Conservation (phyloP, 1,140 invertebrate species). For the Kradibia gibbosae region DNA sequence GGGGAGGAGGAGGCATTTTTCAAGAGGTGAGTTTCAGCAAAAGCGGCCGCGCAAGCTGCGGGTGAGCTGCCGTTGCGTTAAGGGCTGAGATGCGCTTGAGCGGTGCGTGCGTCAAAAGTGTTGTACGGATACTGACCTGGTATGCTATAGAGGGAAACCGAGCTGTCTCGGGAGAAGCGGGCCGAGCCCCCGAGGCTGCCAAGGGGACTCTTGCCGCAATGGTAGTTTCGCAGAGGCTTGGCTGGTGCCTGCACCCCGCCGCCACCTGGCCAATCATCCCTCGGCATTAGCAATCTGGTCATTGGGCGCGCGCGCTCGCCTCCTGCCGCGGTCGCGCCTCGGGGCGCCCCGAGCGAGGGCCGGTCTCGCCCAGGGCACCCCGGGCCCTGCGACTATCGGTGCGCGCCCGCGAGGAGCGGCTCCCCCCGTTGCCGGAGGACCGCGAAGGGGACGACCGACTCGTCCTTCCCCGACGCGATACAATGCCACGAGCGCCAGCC, state of each 20-base stretch:
- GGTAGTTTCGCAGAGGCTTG: slow-evolving; percentile 71
- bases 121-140: slow-evolving; percentile 73
- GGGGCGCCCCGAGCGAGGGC: too few relatives aligned
- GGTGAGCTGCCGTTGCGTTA: too few relatives aligned
- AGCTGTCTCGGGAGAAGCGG: slow-evolving; percentile 71
- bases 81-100: neutral
- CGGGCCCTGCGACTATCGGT: neutral
- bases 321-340: neutral
- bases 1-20: too few relatives aligned
- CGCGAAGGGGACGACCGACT: too few relatives aligned
- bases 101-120: neutral
- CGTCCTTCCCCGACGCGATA: too few relatives aligned
- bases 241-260: slow-evolving; percentile 61
- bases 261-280: neutral
- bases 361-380: neutral
- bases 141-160: slow-evolving; percentile 75
- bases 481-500: too few relatives aligned
- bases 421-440: too few relatives aligned
- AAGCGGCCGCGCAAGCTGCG: too few relatives aligned
- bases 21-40: too few relatives aligned
- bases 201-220: slow-evolving; percentile 69
- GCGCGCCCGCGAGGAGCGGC: neutral
- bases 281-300: neutral
- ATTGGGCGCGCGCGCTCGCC: neutral
- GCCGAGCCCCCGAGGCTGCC: slow-evolving; percentile 69